Evolutionary conservation across 2,888 invertebrate genomes (phyloP).

Genomic region (Sarcophaga caerulescens): DNA sequence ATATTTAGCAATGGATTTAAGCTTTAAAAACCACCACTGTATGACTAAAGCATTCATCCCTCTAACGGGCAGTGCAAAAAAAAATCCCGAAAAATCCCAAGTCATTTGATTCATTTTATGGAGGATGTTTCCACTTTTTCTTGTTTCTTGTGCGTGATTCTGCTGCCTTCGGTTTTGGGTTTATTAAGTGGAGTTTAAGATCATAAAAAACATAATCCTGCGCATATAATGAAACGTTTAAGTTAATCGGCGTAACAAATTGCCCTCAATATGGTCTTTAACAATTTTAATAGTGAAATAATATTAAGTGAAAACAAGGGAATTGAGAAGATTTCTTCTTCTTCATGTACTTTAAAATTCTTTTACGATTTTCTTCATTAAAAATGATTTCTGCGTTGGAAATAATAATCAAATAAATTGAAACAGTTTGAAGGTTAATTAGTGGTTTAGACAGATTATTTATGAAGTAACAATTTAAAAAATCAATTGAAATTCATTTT

Average conservation of each 20-base stretch:
- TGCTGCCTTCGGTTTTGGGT: constrained; percentile 24
- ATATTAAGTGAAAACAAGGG: constrained; percentile 64
- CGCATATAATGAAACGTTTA: constrained; percentile 65
- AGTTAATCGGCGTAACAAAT: constrained; percentile 67
- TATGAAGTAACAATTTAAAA: background rate
- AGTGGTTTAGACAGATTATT: background rate
- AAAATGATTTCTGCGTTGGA: constrained; percentile 26
- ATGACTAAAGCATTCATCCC: constrained; percentile 29
- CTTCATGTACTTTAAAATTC: background rate
- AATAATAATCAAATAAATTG: constrained; percentile 25
- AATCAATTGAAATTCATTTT: too few relatives aligned
- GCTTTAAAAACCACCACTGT: constrained; percentile 30
- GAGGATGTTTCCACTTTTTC: constrained; percentile 14
- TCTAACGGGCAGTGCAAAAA: background rate
- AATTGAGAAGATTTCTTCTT: constrained; percentile 52
- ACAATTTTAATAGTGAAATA: constrained; percentile 40
- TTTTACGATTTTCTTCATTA: background rate
- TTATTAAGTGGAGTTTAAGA: constrained; percentile 34
- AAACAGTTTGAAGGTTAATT: background rate
- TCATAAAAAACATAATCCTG: constrained; percentile 54
- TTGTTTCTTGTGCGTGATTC: constrained; percentile 1
- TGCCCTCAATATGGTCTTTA: constrained; percentile 57
- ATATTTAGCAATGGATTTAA: background rate
- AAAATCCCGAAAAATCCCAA: constrained; percentile 6
- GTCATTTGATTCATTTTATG: constrained; percentile 14